Base-by-base conservation (phyloP, 2,888 invertebrate species). In the Eupithecia exiguata region DNA sequence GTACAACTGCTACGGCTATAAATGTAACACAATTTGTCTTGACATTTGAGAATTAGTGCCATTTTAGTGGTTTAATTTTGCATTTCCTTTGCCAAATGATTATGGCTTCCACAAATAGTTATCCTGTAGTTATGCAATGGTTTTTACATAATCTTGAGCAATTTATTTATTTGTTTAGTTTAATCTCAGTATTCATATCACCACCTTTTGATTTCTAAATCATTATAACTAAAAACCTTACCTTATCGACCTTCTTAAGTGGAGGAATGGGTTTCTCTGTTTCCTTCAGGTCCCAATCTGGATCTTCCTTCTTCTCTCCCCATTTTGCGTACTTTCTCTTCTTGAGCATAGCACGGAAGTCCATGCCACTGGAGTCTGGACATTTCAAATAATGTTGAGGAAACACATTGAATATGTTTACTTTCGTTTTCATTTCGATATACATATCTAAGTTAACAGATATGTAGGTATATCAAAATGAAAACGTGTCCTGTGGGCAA, bases 291-390 rank as follows among this genome's bases (percentile, higher is more conserved):
- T 98, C 98, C 97, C 98, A 98, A 90, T 99, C 98, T 49, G 97
- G 97, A 84, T 99, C 98, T 70, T 97, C 97, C 83, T 99, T 97
- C 82, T 98, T 97, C 91, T 97, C 96, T 77, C 96, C 97, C 98
- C 98, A 98, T 95, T 98, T 98, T 85, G 97, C 97, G 91, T 98
- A 98, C 94, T 98, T 98, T 87, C 98, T 97, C 95, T 98, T 99
- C 94, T 99, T 99, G 84, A 99, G 95, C 97, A 99, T 97, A 78
- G 99, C 97, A 94, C 99, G 97, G 97, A 99, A 99, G 95, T 99
- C 99, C 97, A 99, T 98, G 82, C 99, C 99, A 94, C 98, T 98
- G 79, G 99, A 97, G 95, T 99, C 99, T 97, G 77, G 67, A 74
- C 67, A 66, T 71, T 49, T 18, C 10, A 74, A 71, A 69, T 53